A percentile compares a stretch with the other conserved stretches of the same genome.
Evolutionary conservation across 1,140 invertebrate species (phyloP).

Genomic region (Marisa cornuarietis): DNA sequence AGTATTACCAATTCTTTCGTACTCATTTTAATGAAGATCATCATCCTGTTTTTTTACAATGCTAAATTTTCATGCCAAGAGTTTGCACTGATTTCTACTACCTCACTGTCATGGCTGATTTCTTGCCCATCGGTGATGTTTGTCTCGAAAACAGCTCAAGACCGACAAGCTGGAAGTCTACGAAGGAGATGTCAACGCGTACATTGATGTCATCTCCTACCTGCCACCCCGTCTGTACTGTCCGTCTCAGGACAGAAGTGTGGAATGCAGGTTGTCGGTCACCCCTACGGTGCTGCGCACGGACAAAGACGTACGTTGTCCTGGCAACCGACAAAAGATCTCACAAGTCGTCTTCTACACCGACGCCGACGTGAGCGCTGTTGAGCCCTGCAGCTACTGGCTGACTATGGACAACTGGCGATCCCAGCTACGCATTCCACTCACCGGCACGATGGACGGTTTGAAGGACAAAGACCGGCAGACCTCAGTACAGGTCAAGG

Average conservation of each 20-base stretch:
- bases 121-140: conserved; percentile 4
- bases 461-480: conserved; percentile 44
- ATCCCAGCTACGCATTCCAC: conserved; percentile 29
- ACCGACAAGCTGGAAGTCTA: conserved; percentile 31
- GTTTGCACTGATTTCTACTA: neutral
- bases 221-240: conserved; percentile 48
- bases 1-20: no score
- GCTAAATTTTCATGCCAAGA: neutral
- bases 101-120: neutral
- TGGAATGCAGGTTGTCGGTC: conserved; percentile 36
- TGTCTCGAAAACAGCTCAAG: conserved; percentile 26
- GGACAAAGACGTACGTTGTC: conserved; percentile 43
- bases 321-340: conserved; percentile 25
- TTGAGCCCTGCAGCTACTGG: conserved; percentile 27
- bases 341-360: conserved; percentile 45
- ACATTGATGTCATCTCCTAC: conserved; percentile 30
- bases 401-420: conserved; percentile 35
- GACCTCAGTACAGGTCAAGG: conserved; percentile 27
- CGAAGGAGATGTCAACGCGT: conserved; percentile 33
- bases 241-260: conserved; percentile 32
- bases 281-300: conserved; percentile 25
- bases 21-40: neutral
- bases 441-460: conserved; percentile 43
- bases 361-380: neutral
- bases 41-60: no score